Percentiles rank a stretch among this genome's conserved stretches.
Evolutionary conservation across 2,888 invertebrate species (phyloP).

Genomic region (Lochmaea capreae): DNA sequence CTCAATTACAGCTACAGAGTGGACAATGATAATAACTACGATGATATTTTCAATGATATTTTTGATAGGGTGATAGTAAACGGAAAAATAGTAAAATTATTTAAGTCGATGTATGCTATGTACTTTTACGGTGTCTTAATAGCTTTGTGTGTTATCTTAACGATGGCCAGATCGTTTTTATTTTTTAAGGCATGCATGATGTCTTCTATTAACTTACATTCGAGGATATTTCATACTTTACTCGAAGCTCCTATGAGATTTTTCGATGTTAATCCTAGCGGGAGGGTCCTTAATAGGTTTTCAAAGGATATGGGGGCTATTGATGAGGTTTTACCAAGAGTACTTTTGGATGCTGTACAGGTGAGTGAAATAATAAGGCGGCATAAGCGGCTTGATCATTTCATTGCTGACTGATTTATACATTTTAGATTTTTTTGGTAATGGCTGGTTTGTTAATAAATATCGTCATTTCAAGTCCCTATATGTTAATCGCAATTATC

Average conservation of each 20-base stretch:
- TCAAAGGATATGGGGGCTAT: constrained; percentile 86
- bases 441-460: constrained; percentile 74
- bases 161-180: constrained; percentile 73
- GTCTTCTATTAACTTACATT: constrained; percentile 81
- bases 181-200: constrained; percentile 81
- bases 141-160: constrained; percentile 69
- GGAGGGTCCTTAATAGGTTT: constrained; percentile 82
- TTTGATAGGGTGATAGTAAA: constrained; percentile 21
- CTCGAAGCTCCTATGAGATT: constrained; percentile 73
- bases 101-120: constrained; percentile 50
- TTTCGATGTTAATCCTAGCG: constrained; percentile 86
- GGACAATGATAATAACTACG: neutral
- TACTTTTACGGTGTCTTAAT: constrained; percentile 71
- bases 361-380: constrained; percentile 58
- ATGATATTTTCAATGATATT: constrained; percentile 2
- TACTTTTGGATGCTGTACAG: constrained; percentile 72
- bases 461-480: constrained; percentile 76
- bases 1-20: neutral
- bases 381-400: no score
- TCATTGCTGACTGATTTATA: no score
- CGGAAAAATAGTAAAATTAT: constrained; percentile 16
- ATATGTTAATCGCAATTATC: constrained; percentile 72
- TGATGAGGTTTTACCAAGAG: constrained; percentile 78
- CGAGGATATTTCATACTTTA: constrained; percentile 80
- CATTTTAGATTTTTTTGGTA: constrained; percentile 29